A percentile compares a stretch with the other conserved stretches of the same genome.
Conservation (phyloP, 2,797 vertebrate genomes). For the Cygnus olor region DNA sequence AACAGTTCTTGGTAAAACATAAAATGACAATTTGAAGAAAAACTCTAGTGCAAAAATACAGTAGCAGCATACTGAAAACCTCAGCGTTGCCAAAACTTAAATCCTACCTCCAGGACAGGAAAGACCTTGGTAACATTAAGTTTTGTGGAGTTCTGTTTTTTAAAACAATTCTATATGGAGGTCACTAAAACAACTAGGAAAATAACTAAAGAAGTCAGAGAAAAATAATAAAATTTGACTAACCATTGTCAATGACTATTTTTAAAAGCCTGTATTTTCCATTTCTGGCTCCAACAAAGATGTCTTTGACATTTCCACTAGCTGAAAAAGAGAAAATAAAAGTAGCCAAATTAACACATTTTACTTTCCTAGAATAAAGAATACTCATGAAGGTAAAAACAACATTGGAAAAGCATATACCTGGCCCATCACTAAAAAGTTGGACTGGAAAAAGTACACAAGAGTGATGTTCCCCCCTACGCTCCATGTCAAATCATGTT, state of each 20-base stretch:
- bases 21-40: not conserved
- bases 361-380: not conserved
- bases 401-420: not conserved
- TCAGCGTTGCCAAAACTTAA: not conserved
- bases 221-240: slow-evolving; percentile 61
- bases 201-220: not conserved
- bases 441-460: not conserved
- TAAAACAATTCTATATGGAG: not conserved
- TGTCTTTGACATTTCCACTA: slow-evolving; percentile 88
- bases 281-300: slow-evolving; percentile 89
- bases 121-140: not conserved
- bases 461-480: not conserved
- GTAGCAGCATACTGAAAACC: not conserved
- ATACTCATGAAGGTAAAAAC: not conserved
- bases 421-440: not conserved
- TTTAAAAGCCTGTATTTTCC: slow-evolving; percentile 93
- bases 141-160: not conserved
- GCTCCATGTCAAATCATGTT: not conserved
- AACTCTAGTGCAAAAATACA: not conserved
- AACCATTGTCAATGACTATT: slow-evolving; percentile 93
- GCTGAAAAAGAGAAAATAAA: slow-evolving; percentile 79
- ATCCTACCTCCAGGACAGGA: not conserved
- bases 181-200: not conserved
- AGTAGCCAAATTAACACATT: slow-evolving; percentile 19
- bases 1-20: not conserved